Evolutionary conservation across 2,113 vertebrate genomes (phyloP).

Genomic region (Macrotis lagotis): DNA sequence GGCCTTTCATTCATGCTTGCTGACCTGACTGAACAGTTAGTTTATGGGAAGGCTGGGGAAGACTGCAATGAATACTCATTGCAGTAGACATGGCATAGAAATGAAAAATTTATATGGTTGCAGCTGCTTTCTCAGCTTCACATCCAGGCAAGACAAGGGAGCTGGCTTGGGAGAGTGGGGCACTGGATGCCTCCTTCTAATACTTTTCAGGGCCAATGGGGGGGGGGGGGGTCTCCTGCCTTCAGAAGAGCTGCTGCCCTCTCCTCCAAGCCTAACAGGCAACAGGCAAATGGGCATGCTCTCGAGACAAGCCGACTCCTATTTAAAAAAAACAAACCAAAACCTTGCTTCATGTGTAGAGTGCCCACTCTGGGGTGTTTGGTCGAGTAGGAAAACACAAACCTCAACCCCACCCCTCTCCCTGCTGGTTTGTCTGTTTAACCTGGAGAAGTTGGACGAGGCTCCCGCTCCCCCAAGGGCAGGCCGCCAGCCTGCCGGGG

Average conservation of each 20-base stretch:
- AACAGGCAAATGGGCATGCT: background rate
- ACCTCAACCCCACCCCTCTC: background rate
- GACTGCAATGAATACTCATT: background rate
- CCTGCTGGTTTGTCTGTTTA: slow-evolving; percentile 9
- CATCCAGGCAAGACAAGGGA: background rate
- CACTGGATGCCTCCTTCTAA: background rate
- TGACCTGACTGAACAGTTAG: background rate
- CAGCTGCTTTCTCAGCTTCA: background rate
- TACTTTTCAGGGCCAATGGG: no score
- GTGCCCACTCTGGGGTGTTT: no score
- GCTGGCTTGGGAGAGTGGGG: background rate
- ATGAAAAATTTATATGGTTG: background rate
- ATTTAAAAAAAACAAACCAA: no score
- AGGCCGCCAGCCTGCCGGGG: background rate
- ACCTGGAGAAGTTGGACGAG: background rate
- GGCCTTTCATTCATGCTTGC: background rate
- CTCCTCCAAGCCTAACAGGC: background rate
- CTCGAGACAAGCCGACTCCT: background rate
- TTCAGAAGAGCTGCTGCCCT: background rate
- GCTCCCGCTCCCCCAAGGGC: background rate
- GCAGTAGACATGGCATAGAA: background rate
- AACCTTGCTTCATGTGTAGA: background rate
- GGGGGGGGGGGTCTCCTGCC: background rate
- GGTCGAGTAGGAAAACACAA: background rate
- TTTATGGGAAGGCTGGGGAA: background rate